These are phyloP conservation scores for Anguilla japonica DNA, from an alignment of 2,113 vertebrate species.

Conservation along the genomic window DNA sequence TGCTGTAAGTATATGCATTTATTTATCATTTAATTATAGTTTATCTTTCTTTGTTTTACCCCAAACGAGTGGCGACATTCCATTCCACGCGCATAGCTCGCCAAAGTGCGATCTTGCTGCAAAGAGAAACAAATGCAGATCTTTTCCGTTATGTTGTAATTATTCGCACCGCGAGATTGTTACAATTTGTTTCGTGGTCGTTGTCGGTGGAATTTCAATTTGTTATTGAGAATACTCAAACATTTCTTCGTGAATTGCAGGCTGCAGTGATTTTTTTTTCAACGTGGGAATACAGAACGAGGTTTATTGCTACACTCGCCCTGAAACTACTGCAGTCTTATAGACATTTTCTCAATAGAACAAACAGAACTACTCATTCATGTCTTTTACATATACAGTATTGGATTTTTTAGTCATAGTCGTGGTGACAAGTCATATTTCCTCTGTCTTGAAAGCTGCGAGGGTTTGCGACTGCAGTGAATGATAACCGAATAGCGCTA, in stretches of 20 bases:
- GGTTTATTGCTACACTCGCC: slow-evolving; percentile 11
- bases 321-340: slow-evolving; percentile 2
- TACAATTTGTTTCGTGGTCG: neutral
- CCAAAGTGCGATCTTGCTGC: slow-evolving; percentile 56
- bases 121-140: neutral
- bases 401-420: neutral
- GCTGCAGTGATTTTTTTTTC: slow-evolving; percentile 5
- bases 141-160: neutral
- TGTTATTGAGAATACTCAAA: neutral
- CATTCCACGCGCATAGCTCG: slow-evolving; percentile 51
- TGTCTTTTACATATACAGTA: neutral
- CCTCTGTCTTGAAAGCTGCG: slow-evolving; percentile 21
- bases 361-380: neutral
- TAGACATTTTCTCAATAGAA: neutral
- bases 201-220: neutral
- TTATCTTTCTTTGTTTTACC: neutral
- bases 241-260: neutral
- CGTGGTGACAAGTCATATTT: slow-evolving; percentile 8
- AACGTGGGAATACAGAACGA: slow-evolving; percentile 19
- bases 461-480: neutral
- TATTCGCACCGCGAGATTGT: neutral
- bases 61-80: slow-evolving; percentile 29
- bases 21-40: slow-evolving; percentile 4
- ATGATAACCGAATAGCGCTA: neutral
- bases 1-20: slow-evolving; percentile 83